phyloP scores from a whole-genome alignment of 2,888 invertebrate genomes.

The Drosophila rellima region DNA sequence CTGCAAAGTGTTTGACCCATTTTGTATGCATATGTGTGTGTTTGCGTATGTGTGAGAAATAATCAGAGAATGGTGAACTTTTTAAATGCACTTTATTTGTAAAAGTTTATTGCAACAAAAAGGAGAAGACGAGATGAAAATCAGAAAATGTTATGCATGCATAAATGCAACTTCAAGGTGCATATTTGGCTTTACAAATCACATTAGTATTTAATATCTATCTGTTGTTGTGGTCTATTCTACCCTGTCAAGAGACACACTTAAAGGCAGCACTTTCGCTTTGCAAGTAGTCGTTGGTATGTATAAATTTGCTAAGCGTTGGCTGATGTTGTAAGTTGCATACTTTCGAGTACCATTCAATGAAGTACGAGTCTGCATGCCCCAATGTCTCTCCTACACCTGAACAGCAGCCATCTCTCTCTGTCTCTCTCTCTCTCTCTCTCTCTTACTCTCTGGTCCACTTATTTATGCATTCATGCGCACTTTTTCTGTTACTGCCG shows the following conservation, averaged over 20 bases:
- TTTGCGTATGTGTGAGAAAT: conserved; percentile 3
- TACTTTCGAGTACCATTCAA: conserved; percentile 78
- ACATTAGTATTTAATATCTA: conserved; percentile 42
- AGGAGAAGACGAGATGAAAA: conserved; percentile 24
- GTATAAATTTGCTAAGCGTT: conserved; percentile 35
- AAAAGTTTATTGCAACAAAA: conserved; percentile 42
- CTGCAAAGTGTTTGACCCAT: conserved; percentile 69
- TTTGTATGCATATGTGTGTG: conserved; percentile 30
- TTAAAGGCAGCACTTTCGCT: conserved; percentile 33
- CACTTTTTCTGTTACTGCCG: conserved; percentile 65
- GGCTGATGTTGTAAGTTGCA: conserved; percentile 50
- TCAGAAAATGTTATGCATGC: conserved; percentile 33
- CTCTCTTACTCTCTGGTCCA: conserved; percentile 32
- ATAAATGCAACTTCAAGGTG: conserved; percentile 44
- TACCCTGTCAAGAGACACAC: conserved; percentile 38
- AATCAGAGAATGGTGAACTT: conserved; percentile 16
- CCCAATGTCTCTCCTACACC: conserved; percentile 34
- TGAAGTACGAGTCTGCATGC: conserved; percentile 62
- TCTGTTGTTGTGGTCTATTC: conserved; percentile 21
- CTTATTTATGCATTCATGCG: conserved; percentile 79
- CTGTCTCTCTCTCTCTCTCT: neutral
- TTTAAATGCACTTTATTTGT: conserved; percentile 68
- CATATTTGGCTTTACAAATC: conserved; percentile 7
- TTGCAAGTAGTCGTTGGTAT: conserved; percentile 24
- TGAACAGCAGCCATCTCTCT: conserved; percentile 7